A percentile compares a stretch with the other conserved stretches of the same genome.
phyloP scores from a whole-genome alignment of 2,797 vertebrate genomes.

The Allobates femoralis region DNA sequence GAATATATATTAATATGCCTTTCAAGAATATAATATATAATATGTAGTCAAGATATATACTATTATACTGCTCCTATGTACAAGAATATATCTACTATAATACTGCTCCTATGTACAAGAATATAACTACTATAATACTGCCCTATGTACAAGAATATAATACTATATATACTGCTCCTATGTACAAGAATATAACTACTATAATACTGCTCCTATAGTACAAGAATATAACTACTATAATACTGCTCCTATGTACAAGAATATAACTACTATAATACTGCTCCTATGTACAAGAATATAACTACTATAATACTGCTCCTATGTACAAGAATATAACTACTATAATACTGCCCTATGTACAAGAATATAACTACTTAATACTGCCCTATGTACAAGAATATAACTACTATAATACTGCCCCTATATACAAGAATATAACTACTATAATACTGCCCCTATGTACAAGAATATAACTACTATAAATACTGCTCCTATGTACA shows the following conservation, averaged over 20 bases:
- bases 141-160: no score
- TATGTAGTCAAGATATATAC: no score
- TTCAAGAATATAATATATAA: constrained; percentile 8
- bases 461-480: constrained; percentile 8
- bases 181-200: no score
- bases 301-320: constrained; percentile 1
- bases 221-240: no score
- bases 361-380: constrained; percentile 15
- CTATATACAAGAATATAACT: constrained; percentile 8
- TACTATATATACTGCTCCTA: neutral
- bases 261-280: no score
- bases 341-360: constrained; percentile 7
- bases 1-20: no score
- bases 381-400: constrained; percentile 4
- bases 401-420: constrained; percentile 13
- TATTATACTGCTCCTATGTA: neutral
- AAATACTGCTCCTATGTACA: neutral
- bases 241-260: no score
- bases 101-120: no score
- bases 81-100: neutral
- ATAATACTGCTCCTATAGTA: neutral
- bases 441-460: neutral
- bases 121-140: no score
- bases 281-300: constrained; percentile 1
- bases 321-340: constrained; percentile 17